A percentile compares a stretch with the other conserved stretches of the same genome.
phyloP scores from a whole-genome alignment of 2,113 vertebrate species.

The Phaethon lepturus region DNA sequence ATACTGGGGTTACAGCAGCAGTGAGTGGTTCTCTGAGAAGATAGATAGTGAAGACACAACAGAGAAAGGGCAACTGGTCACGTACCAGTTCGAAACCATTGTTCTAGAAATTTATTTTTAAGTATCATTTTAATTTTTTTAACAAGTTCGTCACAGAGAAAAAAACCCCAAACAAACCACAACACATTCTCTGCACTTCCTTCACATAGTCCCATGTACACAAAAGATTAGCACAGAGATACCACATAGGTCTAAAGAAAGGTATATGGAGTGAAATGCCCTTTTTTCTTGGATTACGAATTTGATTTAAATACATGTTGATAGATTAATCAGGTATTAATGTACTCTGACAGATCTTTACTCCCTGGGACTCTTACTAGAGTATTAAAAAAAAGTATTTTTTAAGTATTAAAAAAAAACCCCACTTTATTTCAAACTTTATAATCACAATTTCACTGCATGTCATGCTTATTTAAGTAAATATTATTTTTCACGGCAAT shows the following conservation, averaged over 20 bases:
- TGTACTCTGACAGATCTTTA: slow-evolving; percentile 69
- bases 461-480: background rate
- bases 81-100: background rate
- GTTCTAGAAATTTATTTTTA: background rate
- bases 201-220: slow-evolving; percentile 46
- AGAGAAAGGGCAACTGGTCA: background rate
- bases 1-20: background rate
- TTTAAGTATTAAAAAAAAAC: slow-evolving; percentile 20
- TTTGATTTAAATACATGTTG: slow-evolving; percentile 75
- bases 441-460: background rate
- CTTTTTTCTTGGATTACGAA: slow-evolving; percentile 67
- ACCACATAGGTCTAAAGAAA: slow-evolving; percentile 53
- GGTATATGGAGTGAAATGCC: slow-evolving; percentile 68
- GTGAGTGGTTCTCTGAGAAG: background rate
- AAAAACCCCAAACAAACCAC: background rate
- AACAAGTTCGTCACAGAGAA: background rate
- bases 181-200: slow-evolving; percentile 27
- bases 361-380: background rate
- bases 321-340: slow-evolving; percentile 71
- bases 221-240: slow-evolving; percentile 35
- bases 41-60: background rate
- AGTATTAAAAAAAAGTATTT: slow-evolving; percentile 26
- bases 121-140: background rate
- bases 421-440: background rate
- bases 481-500: background rate